Base-by-base conservation (phyloP, 2,888 invertebrate genomes). In the Abscondita cerata region DNA sequence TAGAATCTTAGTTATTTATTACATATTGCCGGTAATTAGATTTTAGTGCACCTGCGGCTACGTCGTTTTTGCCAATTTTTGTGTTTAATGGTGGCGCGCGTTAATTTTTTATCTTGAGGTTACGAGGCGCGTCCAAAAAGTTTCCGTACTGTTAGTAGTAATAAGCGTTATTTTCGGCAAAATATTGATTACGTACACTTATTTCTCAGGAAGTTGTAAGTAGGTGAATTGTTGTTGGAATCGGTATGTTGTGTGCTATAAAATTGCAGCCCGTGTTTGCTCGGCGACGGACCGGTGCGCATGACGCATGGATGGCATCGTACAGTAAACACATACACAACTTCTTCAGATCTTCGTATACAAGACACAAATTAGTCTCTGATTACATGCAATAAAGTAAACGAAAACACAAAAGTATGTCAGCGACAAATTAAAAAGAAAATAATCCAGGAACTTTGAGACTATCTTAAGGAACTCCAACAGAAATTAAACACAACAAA, bases 231-330 rank as follows among this genome's bases (percentile, higher is more conserved):
- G 73, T 78, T 78, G 76, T 78, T 78, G 73, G 72, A 72, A 70
- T 78, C 78, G 58, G 74, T 76, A 64, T 66, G 67, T 62, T 70
- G 72, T 65, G 68, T 55, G 65, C 64, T 71, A 69, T 66, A 69
- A 59, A 62, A 68, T 59, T 68, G 68, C 64, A 69, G 70, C 66
- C 70, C 75, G 64, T 75, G 71, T 70, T 72, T 72, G 68, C 73
- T 70, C 72, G 72, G 71, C 70, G 76, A 76, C 73, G 77, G 76
- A 73, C 78, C 78, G 73, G 78, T 76, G 70, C 78, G 78, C 79
- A 79, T 79, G 71, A 75, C 78, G 77, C 71, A 71, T 67, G 70
- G 73, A 72, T 74, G 72, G 75, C 76, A 76, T 70, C 56, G 62
- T 66, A 60, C 65, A 63, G 63, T 67, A 25, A 25, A 65, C 40